These are phyloP conservation scores for Bufo bufo DNA, from an alignment of 2,113 vertebrate species.

Conservation along the genomic window DNA sequence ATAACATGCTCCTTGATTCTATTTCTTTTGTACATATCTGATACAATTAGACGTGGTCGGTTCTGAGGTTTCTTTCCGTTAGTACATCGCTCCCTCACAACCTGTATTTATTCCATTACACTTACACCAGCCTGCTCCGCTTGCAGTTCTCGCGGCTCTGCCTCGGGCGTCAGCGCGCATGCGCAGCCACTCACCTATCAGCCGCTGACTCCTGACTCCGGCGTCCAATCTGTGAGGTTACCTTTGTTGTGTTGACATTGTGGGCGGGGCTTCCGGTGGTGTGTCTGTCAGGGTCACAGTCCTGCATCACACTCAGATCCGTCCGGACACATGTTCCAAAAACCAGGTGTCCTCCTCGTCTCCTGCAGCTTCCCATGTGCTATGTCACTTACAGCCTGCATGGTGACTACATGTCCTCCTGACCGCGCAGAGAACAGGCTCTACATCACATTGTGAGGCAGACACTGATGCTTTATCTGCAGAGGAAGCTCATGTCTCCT, in stretches of 20 bases:
- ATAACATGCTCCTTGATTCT: too few relatives aligned
- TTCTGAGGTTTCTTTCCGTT: too few relatives aligned
- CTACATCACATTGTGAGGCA: constrained; percentile 22
- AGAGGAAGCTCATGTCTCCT: constrained; percentile 50
- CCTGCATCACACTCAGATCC: background rate
- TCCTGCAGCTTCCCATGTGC: background rate
- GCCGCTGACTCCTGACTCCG: too few relatives aligned
- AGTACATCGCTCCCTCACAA: too few relatives aligned
- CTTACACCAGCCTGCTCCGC: too few relatives aligned
- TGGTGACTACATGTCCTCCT: background rate
- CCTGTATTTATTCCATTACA: too few relatives aligned
- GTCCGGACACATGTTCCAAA: background rate
- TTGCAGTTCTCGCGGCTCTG: too few relatives aligned
- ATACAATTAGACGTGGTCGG: too few relatives aligned
- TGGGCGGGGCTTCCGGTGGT: background rate
- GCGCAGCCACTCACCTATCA: too few relatives aligned
- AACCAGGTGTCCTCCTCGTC: constrained; percentile 34
- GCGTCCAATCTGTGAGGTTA: background rate
- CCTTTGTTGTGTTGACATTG: background rate
- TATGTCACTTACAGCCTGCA: background rate
- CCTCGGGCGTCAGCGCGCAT: too few relatives aligned
- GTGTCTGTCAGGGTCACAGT: background rate
- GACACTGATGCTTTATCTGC: constrained; percentile 44
- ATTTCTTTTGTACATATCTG: too few relatives aligned
- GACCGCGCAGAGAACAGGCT: constrained; percentile 4